Evolutionary conservation across 2,888 invertebrate genomes (phyloP).

Genomic region (Camptogramma bilineatum): DNA sequence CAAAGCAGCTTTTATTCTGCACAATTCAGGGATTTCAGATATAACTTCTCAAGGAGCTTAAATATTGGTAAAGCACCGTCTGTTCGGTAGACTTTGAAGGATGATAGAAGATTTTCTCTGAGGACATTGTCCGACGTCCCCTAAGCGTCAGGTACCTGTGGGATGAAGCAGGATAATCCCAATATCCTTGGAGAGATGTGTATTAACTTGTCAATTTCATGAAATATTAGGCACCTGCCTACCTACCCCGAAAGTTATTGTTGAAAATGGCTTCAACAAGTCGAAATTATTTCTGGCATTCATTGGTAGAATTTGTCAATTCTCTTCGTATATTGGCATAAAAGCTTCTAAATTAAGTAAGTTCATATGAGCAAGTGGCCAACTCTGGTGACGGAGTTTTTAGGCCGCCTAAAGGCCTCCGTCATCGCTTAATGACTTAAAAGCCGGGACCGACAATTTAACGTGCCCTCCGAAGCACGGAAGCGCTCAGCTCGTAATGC

Average conservation of each 20-base stretch:
- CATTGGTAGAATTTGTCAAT: too few relatives aligned
- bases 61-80: background rate
- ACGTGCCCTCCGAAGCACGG: too few relatives aligned
- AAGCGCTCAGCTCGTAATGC: too few relatives aligned
- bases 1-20: too few relatives aligned
- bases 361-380: too few relatives aligned
- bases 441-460: too few relatives aligned
- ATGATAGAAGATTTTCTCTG: constrained; percentile 4
- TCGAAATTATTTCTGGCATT: background rate
- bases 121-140: constrained; percentile 9
- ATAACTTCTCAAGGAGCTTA: background rate
- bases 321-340: too few relatives aligned
- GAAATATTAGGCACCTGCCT: background rate
- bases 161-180: constrained; percentile 23
- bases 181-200: constrained; percentile 13
- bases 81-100: background rate
- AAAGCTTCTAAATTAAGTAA: too few relatives aligned
- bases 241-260: background rate
- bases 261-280: background rate
- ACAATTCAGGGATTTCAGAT: background rate
- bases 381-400: too few relatives aligned
- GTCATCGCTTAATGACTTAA: too few relatives aligned
- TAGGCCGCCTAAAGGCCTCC: too few relatives aligned
- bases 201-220: constrained; percentile 1
- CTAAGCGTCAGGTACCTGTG: constrained; percentile 9